Base-by-base conservation (phyloP, 35 echinoderm and acorn worm species). In the Lytechinus pictus region DNA sequence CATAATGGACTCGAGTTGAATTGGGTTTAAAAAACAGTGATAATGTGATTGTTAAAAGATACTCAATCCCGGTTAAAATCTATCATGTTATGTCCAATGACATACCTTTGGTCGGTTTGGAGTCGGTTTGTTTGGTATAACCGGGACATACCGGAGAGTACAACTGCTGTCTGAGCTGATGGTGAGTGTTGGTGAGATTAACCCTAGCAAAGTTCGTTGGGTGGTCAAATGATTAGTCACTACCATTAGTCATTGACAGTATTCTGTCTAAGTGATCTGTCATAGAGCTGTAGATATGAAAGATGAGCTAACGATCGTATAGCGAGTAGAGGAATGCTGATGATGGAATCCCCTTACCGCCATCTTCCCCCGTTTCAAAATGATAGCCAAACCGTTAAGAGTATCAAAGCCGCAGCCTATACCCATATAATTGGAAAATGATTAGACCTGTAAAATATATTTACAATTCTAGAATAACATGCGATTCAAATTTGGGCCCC, bases 191-290 rank as follows among this genome's bases (percentile, higher is more conserved):
- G 66, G 19, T 79, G 66, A 24, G 8, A 24, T n/a, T 3, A 79
- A 79, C 66, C 66, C 66, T 24, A 79, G 19, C 16, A 79, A 79
- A 79, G 66, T 79, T 79, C 66, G 66, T 79, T 4, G 19, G 21
- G 66, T 79, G 66, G 66, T 79, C 66, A 79, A 79, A 79, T 79
- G 66, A 79, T 79, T 79, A 79, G 19, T 79, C 66, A 79, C 19
- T 79, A 79, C 66, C 66, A 79, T 79, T 79, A 79, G 66, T 79
- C 66, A 79, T 79, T 79, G 66, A 79, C 66, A 79, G 66, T 79
- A 19, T n/a, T 79, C 66, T 79, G 66, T 79, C 66, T 79, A 24
- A 24, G 16, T 79, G 66, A 79, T 79, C 66, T 79, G 66, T 79
- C 66, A 79, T 79, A 79, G 66, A 79, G 66, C 66, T 79, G 66